These are phyloP conservation scores for Hipparchia semele DNA, from an alignment of 2,888 invertebrate species.

Conservation along the genomic window DNA sequence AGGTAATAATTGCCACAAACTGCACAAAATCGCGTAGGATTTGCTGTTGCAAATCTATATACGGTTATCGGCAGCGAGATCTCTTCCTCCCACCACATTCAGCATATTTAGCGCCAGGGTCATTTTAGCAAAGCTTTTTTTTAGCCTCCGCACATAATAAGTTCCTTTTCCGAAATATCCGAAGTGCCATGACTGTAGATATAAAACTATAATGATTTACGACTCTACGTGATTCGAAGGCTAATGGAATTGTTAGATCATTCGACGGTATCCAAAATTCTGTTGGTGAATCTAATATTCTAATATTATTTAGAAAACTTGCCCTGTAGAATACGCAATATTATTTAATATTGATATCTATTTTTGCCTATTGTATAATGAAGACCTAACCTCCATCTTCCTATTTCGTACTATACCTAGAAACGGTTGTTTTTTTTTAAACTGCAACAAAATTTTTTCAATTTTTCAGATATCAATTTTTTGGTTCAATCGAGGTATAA, in stretches of 20 bases:
- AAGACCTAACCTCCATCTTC: too few species aligned
- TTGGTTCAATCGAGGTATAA: too few species aligned
- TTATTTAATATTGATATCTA: too few species aligned
- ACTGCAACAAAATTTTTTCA: too few species aligned
- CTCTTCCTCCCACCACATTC: constrained; percentile 37
- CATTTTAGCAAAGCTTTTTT: constrained; percentile 34
- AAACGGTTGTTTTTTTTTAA: too few species aligned
- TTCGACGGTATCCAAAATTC: neutral
- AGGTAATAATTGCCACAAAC: neutral
- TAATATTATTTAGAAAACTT: too few species aligned
- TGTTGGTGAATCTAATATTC: neutral
- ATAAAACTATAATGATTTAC: constrained; percentile 15
- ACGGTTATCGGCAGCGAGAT: constrained; percentile 35
- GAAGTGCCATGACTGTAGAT: constrained; percentile 6
- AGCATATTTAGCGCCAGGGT: constrained; percentile 38
- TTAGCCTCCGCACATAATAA: constrained; percentile 27
- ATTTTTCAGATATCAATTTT: too few species aligned
- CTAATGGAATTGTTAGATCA: constrained; percentile 2
- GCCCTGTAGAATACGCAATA: too few species aligned
- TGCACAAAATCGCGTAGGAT: constrained; percentile 35
- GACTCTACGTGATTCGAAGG: constrained; percentile 17
- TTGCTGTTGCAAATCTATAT: constrained; percentile 40
- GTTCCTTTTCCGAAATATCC: constrained; percentile 6
- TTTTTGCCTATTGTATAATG: too few species aligned
- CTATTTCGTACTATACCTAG: too few species aligned